phyloP scores from a whole-genome alignment of 2,797 vertebrate species.

The Sphaeramia orbicularis region DNA sequence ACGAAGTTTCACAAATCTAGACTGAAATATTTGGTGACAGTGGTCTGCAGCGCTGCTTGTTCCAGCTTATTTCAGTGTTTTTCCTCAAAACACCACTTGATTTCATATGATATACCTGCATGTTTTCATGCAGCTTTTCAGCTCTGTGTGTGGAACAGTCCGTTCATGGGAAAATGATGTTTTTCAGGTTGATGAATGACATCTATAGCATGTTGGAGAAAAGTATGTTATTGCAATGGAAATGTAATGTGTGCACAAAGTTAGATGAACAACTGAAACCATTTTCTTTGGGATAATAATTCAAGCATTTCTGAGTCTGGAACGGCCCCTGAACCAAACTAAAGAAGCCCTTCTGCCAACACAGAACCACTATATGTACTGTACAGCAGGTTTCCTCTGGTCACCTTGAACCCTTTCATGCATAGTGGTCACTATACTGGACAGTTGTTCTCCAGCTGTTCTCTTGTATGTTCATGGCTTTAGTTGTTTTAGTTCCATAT shows the following conservation, averaged over 20 bases:
- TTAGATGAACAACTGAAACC: conserved; percentile 6
- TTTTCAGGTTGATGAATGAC: conserved; percentile 1
- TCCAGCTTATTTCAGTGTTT: conserved; percentile 30
- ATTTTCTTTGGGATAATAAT: conserved; percentile 16
- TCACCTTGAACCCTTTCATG: too few relatives aligned
- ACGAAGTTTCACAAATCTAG: conserved; percentile 25
- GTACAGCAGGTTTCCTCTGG: too few relatives aligned
- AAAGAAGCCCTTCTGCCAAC: conserved; percentile 24
- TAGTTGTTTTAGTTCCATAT: too few relatives aligned
- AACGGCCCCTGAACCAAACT: not conserved
- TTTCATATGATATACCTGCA: conserved; percentile 34
- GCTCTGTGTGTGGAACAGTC: conserved; percentile 19
- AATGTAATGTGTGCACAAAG: conserved; percentile 28
- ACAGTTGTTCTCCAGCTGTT: too few relatives aligned
- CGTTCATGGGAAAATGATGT: conserved; percentile 1
- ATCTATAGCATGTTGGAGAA: conserved; percentile 58
- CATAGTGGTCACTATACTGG: too few relatives aligned
- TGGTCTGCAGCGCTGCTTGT: conserved; percentile 35
- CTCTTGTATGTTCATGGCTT: too few relatives aligned
- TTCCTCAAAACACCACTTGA: conserved; percentile 11
- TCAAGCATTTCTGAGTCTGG: conserved; percentile 67
- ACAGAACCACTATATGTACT: too few relatives aligned
- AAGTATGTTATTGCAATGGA: conserved; percentile 47
- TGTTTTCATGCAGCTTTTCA: conserved; percentile 46
- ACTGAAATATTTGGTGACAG: conserved; percentile 17